Evolutionary conservation across 2,888 invertebrate species (phyloP).

Genomic region (Xestia sexstrigata): DNA sequence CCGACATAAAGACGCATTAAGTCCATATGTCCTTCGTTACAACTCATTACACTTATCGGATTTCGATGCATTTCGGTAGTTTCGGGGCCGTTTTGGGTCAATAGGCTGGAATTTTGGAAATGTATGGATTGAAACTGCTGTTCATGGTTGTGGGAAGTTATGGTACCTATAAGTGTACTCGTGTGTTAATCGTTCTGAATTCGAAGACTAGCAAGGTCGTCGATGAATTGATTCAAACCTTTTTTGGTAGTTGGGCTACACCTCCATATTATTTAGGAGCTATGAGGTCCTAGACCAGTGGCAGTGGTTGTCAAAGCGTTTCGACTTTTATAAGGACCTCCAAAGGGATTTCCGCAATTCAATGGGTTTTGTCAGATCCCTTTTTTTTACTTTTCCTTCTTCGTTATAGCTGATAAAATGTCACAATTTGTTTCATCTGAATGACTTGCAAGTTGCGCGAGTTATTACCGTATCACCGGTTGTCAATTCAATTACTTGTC

Average conservation of each 20-base stretch:
- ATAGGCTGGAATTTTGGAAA: neutral
- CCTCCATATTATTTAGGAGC: no score
- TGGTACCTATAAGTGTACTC: neutral
- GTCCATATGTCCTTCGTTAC: constrained; percentile 27
- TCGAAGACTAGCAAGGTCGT: no score
- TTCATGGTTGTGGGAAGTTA: neutral
- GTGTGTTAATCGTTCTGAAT: neutral
- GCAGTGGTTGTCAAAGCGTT: neutral
- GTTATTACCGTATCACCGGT: no score
- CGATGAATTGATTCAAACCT: no score
- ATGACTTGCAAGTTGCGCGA: no score
- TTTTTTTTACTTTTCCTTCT: no score
- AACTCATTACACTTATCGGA: constrained; percentile 52
- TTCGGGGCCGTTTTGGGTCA: constrained; percentile 16
- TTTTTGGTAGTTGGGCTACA: no score
- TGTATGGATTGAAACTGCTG: neutral
- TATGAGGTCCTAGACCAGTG: neutral
- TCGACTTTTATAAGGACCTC: neutral
- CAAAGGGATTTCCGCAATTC: neutral
- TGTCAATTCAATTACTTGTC: no score
- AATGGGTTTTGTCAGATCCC: neutral
- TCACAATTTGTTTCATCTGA: no score
- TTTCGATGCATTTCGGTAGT: constrained; percentile 34
- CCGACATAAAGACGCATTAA: constrained; percentile 49
- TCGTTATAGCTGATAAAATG: no score